A percentile compares a stretch with the other conserved stretches of the same genome.
These are phyloP conservation scores for Troides helena DNA, from an alignment of 2,888 invertebrate genomes.

Conservation along the genomic window DNA sequence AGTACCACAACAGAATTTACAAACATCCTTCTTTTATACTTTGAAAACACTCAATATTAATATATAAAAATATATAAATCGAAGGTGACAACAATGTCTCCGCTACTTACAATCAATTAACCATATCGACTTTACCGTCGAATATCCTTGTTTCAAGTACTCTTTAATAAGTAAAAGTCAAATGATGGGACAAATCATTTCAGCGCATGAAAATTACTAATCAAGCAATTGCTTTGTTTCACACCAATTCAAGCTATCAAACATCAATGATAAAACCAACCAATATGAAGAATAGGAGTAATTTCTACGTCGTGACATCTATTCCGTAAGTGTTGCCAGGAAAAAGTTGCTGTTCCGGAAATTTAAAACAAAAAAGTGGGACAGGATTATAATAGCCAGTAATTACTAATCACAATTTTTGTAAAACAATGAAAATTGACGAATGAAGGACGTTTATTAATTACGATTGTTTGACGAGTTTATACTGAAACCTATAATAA, in stretches of 20 bases:
- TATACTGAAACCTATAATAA: too few species aligned
- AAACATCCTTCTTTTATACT: neutral
- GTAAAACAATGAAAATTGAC: too few species aligned
- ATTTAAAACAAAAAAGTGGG: neutral
- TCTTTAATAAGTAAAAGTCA: slow-evolving; percentile 3
- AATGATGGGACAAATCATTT: slow-evolving; percentile 18
- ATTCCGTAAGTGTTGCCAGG: neutral
- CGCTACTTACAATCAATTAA: slow-evolving; percentile 41
- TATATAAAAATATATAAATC: slow-evolving; percentile 28
- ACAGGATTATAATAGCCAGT: neutral
- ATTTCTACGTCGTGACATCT: slow-evolving; percentile 6
- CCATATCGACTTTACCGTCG: slow-evolving; percentile 34
- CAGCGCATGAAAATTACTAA: slow-evolving; percentile 7
- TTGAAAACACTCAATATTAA: slow-evolving; percentile 11
- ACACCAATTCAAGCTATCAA: slow-evolving; percentile 24
- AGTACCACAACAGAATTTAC: neutral
- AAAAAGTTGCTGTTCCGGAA: neutral
- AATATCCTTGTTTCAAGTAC: slow-evolving; percentile 4
- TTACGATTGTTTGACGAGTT: too few species aligned
- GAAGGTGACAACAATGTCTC: slow-evolving; percentile 37
- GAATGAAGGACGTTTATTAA: too few species aligned
- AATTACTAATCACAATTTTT: too few species aligned
- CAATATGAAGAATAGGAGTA: neutral
- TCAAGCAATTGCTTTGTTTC: slow-evolving; percentile 21
- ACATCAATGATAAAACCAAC: slow-evolving; percentile 4